Conservation (phyloP, 2,888 invertebrate genomes). For the Branchipolynoe longqiensis region DNA sequence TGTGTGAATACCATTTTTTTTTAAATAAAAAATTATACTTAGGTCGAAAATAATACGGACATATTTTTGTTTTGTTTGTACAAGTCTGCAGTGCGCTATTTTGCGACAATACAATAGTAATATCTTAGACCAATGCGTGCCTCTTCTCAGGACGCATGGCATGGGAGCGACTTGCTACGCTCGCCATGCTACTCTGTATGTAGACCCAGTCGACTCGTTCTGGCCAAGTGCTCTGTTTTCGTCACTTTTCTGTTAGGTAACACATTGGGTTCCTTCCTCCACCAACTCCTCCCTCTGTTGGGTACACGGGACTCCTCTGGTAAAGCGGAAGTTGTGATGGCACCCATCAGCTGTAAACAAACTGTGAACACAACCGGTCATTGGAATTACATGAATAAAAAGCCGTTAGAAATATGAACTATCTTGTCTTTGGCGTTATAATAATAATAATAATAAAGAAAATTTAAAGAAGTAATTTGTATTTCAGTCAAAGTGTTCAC, state of each 20-base stretch:
- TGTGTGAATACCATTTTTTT: no score
- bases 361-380: constrained; percentile 33
- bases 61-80: not conserved
- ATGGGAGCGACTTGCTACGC: not conserved
- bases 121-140: not conserved
- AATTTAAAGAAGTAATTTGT: no score
- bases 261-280: not conserved
- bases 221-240: not conserved
- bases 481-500: no score
- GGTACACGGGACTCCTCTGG: no score
- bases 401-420: constrained; percentile 48
- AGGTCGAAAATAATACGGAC: no score
- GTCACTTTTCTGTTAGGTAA: constrained; percentile 15
- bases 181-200: not conserved
- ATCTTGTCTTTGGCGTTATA: no score
- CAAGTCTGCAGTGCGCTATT: not conserved
- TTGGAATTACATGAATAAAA: constrained; percentile 41
- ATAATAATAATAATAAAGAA: no score
- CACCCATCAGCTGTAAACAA: no score
- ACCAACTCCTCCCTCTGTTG: no score
- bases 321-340: no score
- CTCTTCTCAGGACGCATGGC: not conserved
- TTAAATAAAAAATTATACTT: no score
- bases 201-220: not conserved
- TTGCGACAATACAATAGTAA: not conserved